Percentiles rank a stretch among this genome's conserved stretches.
These are phyloP conservation scores for Resseliella maxima DNA, from an alignment of 2,888 invertebrate genomes.

Conservation along the genomic window DNA sequence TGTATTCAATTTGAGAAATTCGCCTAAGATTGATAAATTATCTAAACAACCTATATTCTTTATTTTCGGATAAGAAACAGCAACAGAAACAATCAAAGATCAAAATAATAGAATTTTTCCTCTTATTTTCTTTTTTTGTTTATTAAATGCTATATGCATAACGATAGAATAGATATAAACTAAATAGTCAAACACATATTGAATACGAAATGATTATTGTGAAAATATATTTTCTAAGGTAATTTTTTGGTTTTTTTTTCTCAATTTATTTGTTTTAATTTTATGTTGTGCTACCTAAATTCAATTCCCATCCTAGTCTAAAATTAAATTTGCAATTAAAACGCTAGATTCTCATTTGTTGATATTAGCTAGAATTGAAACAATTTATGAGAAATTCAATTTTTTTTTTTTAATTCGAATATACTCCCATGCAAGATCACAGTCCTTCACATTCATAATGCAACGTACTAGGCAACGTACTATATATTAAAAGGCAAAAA, in stretches of 20 bases:
- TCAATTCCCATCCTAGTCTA: constrained; percentile 30
- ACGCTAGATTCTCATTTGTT: background rate
- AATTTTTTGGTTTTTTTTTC: background rate
- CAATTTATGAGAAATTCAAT: constrained; percentile 8
- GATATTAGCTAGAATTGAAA: background rate
- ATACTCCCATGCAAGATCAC: constrained; percentile 9
- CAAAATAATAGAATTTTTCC: background rate
- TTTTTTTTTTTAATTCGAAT: background rate
- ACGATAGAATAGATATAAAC: background rate
- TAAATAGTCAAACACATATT: constrained; percentile 2
- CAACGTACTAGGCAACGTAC: background rate
- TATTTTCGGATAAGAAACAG: too few relatives aligned
- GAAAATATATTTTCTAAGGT: constrained; percentile 1
- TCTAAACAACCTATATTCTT: too few relatives aligned
- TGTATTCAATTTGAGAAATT: too few relatives aligned
- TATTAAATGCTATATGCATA: background rate
- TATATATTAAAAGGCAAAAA: background rate
- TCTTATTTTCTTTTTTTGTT: background rate
- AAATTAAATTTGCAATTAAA: background rate
- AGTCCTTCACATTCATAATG: constrained; percentile 32
- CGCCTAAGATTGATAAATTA: too few relatives aligned
- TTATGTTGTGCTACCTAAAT: constrained; percentile 41
- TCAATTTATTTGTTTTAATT: background rate
- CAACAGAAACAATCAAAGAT: background rate
- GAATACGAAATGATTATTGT: constrained; percentile 42